Base-by-base conservation (phyloP, 2,888 invertebrate genomes). In the Andrena flavipes region DNA sequence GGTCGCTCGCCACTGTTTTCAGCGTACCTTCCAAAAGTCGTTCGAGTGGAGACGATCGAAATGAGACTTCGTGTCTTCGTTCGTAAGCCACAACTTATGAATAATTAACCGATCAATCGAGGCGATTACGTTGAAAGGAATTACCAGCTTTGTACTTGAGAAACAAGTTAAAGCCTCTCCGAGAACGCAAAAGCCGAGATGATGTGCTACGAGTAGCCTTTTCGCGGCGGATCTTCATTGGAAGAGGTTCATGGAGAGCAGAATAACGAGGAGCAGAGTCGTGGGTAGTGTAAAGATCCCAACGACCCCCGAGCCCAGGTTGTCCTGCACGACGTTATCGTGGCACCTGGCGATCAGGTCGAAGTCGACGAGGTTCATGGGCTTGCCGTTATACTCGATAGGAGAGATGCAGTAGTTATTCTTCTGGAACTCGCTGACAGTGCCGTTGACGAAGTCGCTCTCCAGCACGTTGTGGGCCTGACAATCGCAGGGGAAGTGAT, bases 401-500 rank as follows among this genome's bases (percentile, higher is more conserved):
- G 98, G 98, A 23, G 97, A 97, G 92, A 98, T 97, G 94, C 98
- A 98, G 93, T 95, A 97, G 94, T 98, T 98, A 89, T 96, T 96
- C 68, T 94, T 94, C 62, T 95, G 94, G 67, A 94, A 94, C 26
- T 91, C 91, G 29, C 81, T 85, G 87, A 95, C 94, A 82, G 96
- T 96, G 33, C 96, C 96, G 91, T 97, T 96, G 29, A 96, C 97
- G 84, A 98, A 94, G 51, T 97, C 97, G 83, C 97, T 97, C 75
- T 96, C 96, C 72, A 97, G 94, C 48, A 98, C 95, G 76, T 97
- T 96, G 91, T 97, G 97, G 67, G 97, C 95, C 88, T 97, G 97
- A 91, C 98, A 98, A 94, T 98, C 97, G 93, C 98, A 98, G 2
- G 98, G 98, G 92, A 98, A 96, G 92, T 97, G 97, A 94, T 98